Evolutionary conservation across 1,140 invertebrate genomes (phyloP).

Genomic region (Alviniconcha marisindica): DNA sequence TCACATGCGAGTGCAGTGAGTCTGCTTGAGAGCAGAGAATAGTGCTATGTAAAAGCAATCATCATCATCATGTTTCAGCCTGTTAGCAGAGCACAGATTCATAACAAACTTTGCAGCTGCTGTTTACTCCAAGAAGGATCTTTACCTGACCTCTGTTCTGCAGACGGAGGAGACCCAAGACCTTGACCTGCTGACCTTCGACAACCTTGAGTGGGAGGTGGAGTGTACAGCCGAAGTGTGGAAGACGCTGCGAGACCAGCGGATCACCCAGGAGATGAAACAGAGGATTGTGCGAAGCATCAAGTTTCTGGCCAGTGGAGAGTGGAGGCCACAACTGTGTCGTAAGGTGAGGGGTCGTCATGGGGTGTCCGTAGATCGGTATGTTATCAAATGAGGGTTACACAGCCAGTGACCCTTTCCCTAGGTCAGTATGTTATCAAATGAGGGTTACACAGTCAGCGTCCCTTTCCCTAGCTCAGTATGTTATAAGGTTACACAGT

Average conservation of each 20-base stretch:
- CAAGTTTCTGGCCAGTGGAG: slow-evolving; percentile 63
- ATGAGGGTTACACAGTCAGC: no score
- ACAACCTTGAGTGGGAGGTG: slow-evolving; percentile 71
- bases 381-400: no score
- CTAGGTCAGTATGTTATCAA: no score
- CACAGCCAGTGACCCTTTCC: no score
- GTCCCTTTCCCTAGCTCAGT: no score
- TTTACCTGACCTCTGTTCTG: neutral
- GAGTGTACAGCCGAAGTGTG: slow-evolving; percentile 65
- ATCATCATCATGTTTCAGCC: no score
- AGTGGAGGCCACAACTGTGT: slow-evolving; percentile 60
- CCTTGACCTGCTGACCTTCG: slow-evolving; percentile 56
- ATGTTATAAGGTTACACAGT: no score
- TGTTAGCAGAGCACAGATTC: no score
- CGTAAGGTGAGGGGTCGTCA: neutral
- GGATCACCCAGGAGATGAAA: slow-evolving; percentile 57
- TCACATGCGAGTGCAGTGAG: no score
- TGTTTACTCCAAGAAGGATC: no score
- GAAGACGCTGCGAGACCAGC: slow-evolving; percentile 50
- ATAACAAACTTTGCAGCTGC: neutral
- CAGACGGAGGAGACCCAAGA: slow-evolving; percentile 22
- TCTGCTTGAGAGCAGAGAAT: no score
- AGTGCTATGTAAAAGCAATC: no score
- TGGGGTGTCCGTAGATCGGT: neutral
- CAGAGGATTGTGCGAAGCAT: slow-evolving; percentile 59